These are phyloP conservation scores for Dicentrarchus labrax DNA, from an alignment of 2,113 vertebrate genomes.

Conservation along the genomic window DNA sequence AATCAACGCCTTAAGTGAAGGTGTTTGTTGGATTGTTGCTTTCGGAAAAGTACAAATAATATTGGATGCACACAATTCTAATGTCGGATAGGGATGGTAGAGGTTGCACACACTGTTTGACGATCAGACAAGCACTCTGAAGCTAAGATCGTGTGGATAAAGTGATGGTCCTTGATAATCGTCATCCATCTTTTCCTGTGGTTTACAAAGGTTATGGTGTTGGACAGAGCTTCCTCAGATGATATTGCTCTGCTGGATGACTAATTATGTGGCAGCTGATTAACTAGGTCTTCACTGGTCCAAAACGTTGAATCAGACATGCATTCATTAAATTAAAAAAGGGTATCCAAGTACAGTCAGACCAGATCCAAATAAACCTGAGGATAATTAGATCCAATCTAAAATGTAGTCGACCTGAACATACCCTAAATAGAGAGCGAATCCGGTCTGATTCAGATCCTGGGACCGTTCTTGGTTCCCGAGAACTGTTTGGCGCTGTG, in stretches of 20 bases:
- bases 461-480: background rate
- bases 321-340: background rate
- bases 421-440: background rate
- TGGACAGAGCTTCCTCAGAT: background rate
- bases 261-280: no score
- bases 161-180: no score
- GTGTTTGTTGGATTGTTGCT: background rate
- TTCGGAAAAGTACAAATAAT: background rate
- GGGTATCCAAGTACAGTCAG: background rate
- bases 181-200: background rate
- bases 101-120: background rate
- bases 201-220: background rate
- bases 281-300: background rate
- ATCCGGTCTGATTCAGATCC: background rate
- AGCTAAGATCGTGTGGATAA: background rate
- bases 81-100: background rate
- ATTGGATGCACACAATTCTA: background rate
- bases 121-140: background rate
- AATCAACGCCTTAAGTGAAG: background rate
- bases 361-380: background rate
- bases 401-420: background rate
- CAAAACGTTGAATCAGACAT: no score
- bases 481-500: background rate
- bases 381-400: background rate
- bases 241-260: background rate